phyloP scores from a whole-genome alignment of 2,797 vertebrate genomes.

The Periophthalmus magnuspinnatus region DNA sequence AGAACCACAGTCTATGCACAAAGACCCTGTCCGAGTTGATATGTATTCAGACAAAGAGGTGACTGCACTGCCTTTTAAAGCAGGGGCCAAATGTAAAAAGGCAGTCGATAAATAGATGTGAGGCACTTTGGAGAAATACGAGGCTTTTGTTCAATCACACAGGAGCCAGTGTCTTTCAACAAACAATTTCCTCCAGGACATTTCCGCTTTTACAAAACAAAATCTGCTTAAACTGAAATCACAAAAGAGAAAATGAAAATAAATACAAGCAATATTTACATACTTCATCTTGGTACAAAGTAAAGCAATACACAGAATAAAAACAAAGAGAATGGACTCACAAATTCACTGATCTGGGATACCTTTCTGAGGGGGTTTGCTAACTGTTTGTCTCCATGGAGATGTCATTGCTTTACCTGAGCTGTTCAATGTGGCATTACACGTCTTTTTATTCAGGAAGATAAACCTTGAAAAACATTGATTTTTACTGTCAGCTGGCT shows the following conservation, averaged over 20 bases:
- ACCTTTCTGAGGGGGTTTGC: too few relatives aligned
- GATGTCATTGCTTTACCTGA: background rate
- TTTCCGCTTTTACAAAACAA: background rate
- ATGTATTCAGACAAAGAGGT: conserved; percentile 2
- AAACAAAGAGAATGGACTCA: background rate
- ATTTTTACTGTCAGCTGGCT: too few relatives aligned
- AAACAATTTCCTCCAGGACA: background rate
- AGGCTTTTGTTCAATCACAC: conserved; percentile 4
- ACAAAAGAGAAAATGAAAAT: background rate
- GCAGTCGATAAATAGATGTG: conserved; percentile 5
- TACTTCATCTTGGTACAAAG: too few relatives aligned
- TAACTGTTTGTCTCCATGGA: background rate
- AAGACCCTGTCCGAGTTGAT: background rate
- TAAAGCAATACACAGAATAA: background rate
- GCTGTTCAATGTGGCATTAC: too few relatives aligned
- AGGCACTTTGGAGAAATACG: background rate
- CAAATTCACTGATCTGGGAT: too few relatives aligned
- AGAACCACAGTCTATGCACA: background rate
- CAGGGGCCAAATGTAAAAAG: conserved; percentile 6
- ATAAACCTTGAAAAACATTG: too few relatives aligned
- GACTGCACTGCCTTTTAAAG: background rate
- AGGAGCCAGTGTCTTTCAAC: background rate
- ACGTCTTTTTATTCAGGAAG: too few relatives aligned
- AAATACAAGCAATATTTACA: background rate
- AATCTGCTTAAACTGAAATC: background rate